Conservation (phyloP, 2,113 vertebrate species). For the Channa argus region DNA sequence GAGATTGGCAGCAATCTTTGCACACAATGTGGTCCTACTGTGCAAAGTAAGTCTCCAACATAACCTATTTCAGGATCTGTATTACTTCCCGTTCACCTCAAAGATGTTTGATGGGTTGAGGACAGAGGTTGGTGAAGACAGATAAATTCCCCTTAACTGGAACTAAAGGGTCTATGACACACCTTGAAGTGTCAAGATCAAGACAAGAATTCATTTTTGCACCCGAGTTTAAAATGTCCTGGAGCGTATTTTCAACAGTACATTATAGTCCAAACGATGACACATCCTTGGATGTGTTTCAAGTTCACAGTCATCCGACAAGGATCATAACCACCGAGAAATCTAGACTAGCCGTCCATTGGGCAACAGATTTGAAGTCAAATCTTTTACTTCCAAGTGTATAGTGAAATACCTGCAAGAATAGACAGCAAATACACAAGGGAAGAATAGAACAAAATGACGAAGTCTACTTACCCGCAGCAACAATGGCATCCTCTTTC, state of each 20-base stretch:
- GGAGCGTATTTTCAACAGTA: not conserved
- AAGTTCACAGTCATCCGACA: not conserved
- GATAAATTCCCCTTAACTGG: not conserved
- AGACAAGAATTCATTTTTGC: not conserved
- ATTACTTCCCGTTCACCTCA: too few species aligned
- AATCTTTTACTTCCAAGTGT: slow-evolving; percentile 11
- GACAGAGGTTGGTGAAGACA: too few species aligned
- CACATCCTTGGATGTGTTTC: not conserved
- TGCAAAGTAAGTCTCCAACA: too few species aligned
- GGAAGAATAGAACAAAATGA: slow-evolving; percentile 14
- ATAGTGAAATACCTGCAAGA: slow-evolving; percentile 1
- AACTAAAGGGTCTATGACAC: not conserved
- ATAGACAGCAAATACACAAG: slow-evolving; percentile 18
- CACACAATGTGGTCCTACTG: too few species aligned
- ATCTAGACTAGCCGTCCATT: not conserved
- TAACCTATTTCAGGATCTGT: too few species aligned
- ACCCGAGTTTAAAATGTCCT: not conserved
- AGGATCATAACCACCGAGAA: not conserved
- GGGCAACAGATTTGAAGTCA: not conserved
- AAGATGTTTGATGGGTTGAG: too few species aligned
- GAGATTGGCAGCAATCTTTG: too few species aligned
- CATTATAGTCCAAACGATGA: not conserved
- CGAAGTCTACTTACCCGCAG: slow-evolving; percentile 80
- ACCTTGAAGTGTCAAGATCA: not conserved
- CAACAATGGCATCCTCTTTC: slow-evolving; percentile 78